Base-by-base conservation (phyloP, 1,140 invertebrate species). In the Geopemphigus sp. region DNA sequence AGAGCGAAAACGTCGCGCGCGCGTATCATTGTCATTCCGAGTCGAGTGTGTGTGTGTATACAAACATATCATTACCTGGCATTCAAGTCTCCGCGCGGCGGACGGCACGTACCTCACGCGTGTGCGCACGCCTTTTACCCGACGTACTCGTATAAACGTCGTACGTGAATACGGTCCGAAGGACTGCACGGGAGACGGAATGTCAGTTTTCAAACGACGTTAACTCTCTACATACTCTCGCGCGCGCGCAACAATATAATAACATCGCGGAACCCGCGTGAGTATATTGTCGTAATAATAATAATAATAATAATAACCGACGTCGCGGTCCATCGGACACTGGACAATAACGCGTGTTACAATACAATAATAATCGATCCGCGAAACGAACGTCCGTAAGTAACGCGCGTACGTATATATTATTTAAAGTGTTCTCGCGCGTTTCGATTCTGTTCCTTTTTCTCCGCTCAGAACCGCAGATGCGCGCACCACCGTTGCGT, bases 341-440 rank as follows among this genome's bases (percentile, higher is more conserved):
- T 5, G n/a, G 39, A 24, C 56, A 8, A 39, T 22, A 5, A 39
- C 8, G 66, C 66, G 15, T 14, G 32, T 50, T 68, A 68, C 14
- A 50, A 47, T 24, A 50, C 19, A 47, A 47, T 26, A 22, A 5
- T 26, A 26, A 70, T 70, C 45, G 11, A 47, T 70, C 47, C 24
- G 56, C 59, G 56, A 56, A 76, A 73, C 50, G 56, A 76, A 59
- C n/a, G 24, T 19, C 64, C 39, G 15, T 2, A 12, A 50, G 12
- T 50, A 50, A 11, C 47, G 10, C 66, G 66, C 24, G 14, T 70
- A 22, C 6, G 47, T 47, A 45, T 66, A 66, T 72, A 54, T 72
- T 72, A 53, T 78, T 78, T 61, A 63, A 63, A 78, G 74, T 78
- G 74, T 78, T 63, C 63, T 78, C 57, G 57, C 24, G 11, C 29